Percentiles rank a stretch among this genome's conserved stretches.
phyloP scores from a whole-genome alignment of 2,888 invertebrate species.

The Netelia melanura region DNA sequence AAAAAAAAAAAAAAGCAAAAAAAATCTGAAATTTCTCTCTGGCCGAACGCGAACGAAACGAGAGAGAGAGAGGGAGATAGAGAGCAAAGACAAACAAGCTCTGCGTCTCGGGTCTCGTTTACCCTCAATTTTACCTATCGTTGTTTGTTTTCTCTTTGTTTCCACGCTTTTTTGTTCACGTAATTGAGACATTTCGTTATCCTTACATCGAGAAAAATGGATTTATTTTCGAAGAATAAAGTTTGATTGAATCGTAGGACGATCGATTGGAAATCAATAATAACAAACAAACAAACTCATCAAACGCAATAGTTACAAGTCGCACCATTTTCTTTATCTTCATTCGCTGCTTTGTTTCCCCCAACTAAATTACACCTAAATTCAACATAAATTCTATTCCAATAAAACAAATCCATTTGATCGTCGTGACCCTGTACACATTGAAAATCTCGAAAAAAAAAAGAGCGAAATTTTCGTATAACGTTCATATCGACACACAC shows the following conservation, averaged over 20 bases:
- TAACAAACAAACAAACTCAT: background rate
- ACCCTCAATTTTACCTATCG: conserved; percentile 29
- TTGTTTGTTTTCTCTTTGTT: conserved; percentile 28
- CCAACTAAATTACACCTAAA: background rate
- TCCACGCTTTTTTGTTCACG: conserved; percentile 3
- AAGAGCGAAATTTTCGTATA: conserved; percentile 46
- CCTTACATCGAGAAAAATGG: conserved; percentile 2
- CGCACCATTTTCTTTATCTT: background rate
- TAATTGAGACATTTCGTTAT: conserved; percentile 8
- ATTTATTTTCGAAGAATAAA: background rate
- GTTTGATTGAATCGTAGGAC: background rate
- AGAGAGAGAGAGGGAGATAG: conserved; percentile 1
- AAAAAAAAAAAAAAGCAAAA: conserved; percentile 31
- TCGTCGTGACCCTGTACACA: background rate
- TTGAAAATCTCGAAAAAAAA: conserved; percentile 26
- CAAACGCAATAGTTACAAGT: background rate
- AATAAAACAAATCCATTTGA: background rate
- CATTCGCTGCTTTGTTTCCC: too few relatives aligned
- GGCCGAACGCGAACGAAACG: background rate
- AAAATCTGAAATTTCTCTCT: conserved; percentile 3
- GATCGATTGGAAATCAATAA: too few relatives aligned
- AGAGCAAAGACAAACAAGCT: conserved; percentile 11
- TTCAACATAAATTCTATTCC: background rate
- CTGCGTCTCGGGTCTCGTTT: background rate
- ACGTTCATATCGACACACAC: conserved; percentile 32